Evolutionary conservation across 1,140 invertebrate genomes (phyloP).

Genomic region (Maconellicoccus hirsutus): DNA sequence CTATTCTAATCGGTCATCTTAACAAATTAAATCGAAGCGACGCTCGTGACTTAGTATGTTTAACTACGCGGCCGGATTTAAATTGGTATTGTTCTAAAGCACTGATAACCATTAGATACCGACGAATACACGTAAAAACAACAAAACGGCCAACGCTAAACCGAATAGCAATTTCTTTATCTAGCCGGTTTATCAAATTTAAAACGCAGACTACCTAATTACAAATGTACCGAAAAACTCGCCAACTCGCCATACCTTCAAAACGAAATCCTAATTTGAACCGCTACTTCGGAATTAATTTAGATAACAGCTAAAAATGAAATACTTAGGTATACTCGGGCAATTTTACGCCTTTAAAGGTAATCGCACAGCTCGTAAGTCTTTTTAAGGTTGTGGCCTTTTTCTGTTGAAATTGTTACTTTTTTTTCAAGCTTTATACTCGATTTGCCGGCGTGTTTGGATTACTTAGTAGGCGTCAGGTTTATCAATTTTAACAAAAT

Average conservation of each 20-base stretch:
- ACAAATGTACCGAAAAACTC: neutral
- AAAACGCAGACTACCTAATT: slow-evolving; percentile 1
- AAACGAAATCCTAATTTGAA: slow-evolving; percentile 9
- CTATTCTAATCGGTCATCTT: too few species aligned
- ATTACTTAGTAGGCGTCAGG: neutral
- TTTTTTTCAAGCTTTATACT: neutral
- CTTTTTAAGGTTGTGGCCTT: slow-evolving; percentile 3
- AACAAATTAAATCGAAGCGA: too few species aligned
- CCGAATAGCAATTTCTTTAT: slow-evolving; percentile 5
- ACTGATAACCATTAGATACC: neutral
- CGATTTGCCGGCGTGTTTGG: neutral
- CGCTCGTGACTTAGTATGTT: too few species aligned
- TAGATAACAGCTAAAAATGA: slow-evolving; percentile 10
- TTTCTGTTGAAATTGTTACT: neutral
- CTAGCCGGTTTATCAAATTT: neutral
- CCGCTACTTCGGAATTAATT: neutral
- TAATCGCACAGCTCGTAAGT: slow-evolving; percentile 1
- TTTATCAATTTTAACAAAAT: slow-evolving; percentile 6
- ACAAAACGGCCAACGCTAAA: neutral
- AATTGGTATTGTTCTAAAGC: neutral
- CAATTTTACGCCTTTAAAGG: neutral
- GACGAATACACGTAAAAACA: neutral
- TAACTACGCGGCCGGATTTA: neutral
- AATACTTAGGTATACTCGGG: neutral
- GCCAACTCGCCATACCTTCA: neutral